Conservation (phyloP, 2,888 invertebrate species). For the Cantharis lateralis region DNA sequence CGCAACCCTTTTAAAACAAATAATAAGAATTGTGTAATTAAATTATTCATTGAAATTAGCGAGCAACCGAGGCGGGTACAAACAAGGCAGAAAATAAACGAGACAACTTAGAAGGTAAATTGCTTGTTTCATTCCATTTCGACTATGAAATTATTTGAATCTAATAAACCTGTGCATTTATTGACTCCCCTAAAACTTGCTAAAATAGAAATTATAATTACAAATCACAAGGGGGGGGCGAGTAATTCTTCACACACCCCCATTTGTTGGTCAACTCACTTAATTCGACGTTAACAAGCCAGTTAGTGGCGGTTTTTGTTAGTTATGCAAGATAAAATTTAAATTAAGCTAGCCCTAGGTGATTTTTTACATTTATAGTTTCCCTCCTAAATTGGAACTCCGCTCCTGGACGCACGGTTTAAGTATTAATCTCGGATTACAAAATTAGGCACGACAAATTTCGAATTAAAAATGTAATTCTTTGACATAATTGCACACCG, state of each 20-base stretch:
- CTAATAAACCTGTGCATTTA: neutral
- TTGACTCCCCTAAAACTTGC: neutral
- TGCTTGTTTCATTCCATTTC: conserved; percentile 35
- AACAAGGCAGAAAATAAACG: conserved; percentile 31
- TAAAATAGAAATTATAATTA: neutral
- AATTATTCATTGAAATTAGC: conserved; percentile 41
- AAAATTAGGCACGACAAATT: neutral
- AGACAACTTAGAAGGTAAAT: conserved; percentile 31
- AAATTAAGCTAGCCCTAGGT: too few species aligned
- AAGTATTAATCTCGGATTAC: neutral
- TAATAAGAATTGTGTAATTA: conserved; percentile 37
- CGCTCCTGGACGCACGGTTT: too few species aligned
- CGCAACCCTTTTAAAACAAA: conserved; percentile 35
- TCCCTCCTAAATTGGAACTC: too few species aligned
- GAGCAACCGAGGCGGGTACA: conserved; percentile 29
- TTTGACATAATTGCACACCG: neutral
- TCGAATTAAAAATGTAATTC: neutral
- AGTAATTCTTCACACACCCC: neutral
- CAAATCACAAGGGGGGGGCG: neutral
- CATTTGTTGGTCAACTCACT: neutral
- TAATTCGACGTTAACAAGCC: too few species aligned
- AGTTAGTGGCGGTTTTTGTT: too few species aligned
- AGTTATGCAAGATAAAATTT: too few species aligned
- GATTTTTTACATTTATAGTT: too few species aligned
- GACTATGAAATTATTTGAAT: conserved; percentile 3